Evolutionary conservation across 2,797 vertebrate species (phyloP).

Genomic region (Gallinago solitaria): DNA sequence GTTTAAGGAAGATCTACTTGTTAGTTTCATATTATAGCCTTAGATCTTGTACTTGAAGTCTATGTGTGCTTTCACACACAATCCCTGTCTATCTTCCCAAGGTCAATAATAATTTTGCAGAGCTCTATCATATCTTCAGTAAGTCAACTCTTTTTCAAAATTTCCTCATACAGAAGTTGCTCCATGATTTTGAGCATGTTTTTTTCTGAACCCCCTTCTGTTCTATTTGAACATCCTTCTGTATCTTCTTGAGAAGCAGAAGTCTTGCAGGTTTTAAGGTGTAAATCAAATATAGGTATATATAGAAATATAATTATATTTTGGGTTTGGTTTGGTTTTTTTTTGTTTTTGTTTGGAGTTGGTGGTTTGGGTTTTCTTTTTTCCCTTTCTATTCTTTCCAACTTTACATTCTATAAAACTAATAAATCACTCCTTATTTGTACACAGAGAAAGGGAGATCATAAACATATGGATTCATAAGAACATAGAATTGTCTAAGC

Average conservation of each 20-base stretch:
- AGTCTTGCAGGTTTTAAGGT: neutral
- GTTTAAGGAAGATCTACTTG: neutral
- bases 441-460: neutral
- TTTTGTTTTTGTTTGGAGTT: neutral
- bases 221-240: neutral
- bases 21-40: neutral
- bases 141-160: neutral
- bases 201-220: neutral
- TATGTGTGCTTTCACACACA: neutral
- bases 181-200: neutral
- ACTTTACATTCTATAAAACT: neutral
- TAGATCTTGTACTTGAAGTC: neutral
- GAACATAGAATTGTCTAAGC: neutral
- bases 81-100: neutral
- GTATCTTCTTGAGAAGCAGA: neutral
- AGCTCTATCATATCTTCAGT: neutral
- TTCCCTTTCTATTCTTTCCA: neutral
- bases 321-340: neutral
- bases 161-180: neutral
- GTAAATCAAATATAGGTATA: neutral
- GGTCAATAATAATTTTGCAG: neutral
- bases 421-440: neutral
- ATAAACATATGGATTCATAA: neutral
- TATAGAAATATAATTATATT: neutral
- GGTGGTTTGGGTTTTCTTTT: too few species aligned